Evolutionary conservation across 92 coral and sea anemone species (phyloP), one percentile per base, ranked within the genome.

Genomic region (Epizoanthus fatuus): DNA sequence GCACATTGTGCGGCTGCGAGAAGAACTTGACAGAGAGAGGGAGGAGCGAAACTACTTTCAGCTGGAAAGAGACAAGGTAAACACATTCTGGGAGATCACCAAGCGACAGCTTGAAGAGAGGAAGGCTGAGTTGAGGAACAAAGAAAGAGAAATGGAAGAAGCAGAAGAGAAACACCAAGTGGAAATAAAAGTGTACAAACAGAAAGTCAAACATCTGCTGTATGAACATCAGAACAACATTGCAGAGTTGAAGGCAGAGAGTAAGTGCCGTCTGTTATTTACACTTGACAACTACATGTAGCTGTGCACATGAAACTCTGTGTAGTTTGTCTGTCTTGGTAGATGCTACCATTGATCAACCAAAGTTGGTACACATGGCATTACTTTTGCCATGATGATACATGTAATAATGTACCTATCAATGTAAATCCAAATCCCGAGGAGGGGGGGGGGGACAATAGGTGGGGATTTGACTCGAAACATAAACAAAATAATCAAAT

Each of bases 121-220:
- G 59, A 97, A 95, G 77, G 95, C 99, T 8, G 99, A 95, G 80
- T 75, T 97, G 56, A 88, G 99, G 20, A 97, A 97, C 63, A 92
- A 94, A 72, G 99, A 97, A 68, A 62, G 99, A 16, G 99, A 97
- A 90, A 97, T 97, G 98, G 99, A 97, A 35, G 99, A 97, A 69
- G 99, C 99, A n/a, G 99, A 97, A 62, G 99, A 97, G 57, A 91
- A 95, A 42, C 99, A 97, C 65, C 99, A 97, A 85, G 99, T 97
- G 45, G 99, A 97, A 84, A 95, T 97, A 40, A 97, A 97, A 93
- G 99, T 97, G 69, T 97, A 97, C 60, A 97, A 97, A 88, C 99
- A 97, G 74, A 97, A 97, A 91, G 99, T 97, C 52, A 97, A 97
- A 65, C 99, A 97, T 86, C 88, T 97, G 32, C 75, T 97, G 3